Evolutionary conservation across 2,113 vertebrate species (phyloP).

Genomic region (Hiodon alosoides): DNA sequence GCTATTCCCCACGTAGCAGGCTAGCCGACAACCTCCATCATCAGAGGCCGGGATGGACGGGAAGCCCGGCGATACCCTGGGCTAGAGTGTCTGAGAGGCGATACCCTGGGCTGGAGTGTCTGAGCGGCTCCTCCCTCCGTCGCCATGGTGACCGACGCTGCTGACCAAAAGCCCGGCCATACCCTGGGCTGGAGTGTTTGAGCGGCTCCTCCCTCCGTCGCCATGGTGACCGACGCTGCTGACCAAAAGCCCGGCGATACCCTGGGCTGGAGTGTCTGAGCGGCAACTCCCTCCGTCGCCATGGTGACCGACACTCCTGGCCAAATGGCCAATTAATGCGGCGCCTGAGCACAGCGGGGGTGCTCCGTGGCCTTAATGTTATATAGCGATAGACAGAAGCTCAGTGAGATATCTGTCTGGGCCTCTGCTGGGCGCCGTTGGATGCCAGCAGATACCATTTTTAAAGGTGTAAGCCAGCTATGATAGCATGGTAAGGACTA

Average conservation of each 20-base stretch:
- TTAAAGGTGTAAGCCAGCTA: no score
- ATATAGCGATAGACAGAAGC: background rate
- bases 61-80: background rate
- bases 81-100: background rate
- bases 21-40: no score
- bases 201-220: background rate
- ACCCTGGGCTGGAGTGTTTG: background rate
- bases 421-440: no score
- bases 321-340: conserved; percentile 7
- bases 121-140: background rate
- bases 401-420: background rate
- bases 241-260: conserved; percentile 3
- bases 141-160: conserved; percentile 3
- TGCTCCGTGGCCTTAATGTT: background rate
- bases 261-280: background rate
- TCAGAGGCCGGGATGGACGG: background rate
- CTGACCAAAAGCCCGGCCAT: background rate
- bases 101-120: conserved; percentile 10
- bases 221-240: conserved; percentile 10
- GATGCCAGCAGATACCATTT: no score
- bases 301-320: conserved; percentile 17
- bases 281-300: background rate
- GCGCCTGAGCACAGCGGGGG: conserved; percentile 4
- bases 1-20: no score
- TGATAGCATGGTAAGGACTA: no score